Conservation (phyloP, 2,888 invertebrate genomes). For the Melieria picta region DNA sequence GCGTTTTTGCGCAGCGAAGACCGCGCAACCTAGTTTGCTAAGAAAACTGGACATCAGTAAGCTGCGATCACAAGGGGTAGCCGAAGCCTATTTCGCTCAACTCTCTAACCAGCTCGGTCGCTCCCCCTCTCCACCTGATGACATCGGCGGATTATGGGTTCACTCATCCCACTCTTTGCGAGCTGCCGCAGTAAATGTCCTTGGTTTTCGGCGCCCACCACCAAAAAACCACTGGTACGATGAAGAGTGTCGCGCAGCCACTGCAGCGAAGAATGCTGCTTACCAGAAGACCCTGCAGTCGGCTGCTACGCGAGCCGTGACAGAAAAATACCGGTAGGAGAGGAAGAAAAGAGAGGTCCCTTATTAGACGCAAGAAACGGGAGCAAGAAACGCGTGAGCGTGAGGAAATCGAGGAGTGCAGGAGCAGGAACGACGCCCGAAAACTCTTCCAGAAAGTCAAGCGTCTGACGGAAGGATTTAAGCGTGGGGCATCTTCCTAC, state of each 20-base stretch:
- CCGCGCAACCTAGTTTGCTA: too few relatives aligned
- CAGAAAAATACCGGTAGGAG: not conserved
- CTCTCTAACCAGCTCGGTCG: too few relatives aligned
- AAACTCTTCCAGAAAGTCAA: too few relatives aligned
- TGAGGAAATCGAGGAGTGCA: too few relatives aligned
- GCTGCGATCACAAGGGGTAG: too few relatives aligned
- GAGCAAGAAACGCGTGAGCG: not conserved
- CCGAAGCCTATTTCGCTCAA: too few relatives aligned
- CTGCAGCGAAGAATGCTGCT: conserved; percentile 24
- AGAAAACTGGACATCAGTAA: too few relatives aligned
- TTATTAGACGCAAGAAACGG: not conserved
- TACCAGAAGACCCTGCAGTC: conserved; percentile 1
- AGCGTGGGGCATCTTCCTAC: too few relatives aligned
- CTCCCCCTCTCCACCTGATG: too few relatives aligned
- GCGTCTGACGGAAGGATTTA: too few relatives aligned
- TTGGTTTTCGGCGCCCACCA: not conserved
- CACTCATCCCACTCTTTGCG: not conserved
- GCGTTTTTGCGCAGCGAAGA: too few relatives aligned
- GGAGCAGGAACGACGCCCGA: too few relatives aligned
- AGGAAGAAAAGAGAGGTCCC: not conserved
- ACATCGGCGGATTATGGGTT: not conserved
- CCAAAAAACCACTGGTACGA: conserved; percentile 8
- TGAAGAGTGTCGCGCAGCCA: conserved; percentile 22
- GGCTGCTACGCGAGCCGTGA: not conserved
- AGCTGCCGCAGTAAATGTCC: not conserved